These are phyloP conservation scores for Notamacropus eugenii DNA, from an alignment of 2,797 vertebrate species.

Conservation along the genomic window DNA sequence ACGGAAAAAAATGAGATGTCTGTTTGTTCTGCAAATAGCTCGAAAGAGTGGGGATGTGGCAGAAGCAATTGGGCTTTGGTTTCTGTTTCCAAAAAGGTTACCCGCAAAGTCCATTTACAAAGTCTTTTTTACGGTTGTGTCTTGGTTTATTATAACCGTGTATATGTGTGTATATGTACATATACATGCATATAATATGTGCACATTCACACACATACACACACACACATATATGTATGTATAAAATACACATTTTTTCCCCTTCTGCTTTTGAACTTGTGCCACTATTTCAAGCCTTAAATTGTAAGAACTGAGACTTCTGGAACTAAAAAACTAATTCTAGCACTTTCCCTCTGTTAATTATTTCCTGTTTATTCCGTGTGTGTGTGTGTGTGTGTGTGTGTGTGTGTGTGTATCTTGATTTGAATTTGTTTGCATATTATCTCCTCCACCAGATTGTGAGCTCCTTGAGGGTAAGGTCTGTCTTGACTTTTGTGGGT, in stretches of 20 bases:
- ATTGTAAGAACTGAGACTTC: constrained; percentile 48
- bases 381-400: too few species aligned
- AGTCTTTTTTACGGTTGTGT: constrained; percentile 70
- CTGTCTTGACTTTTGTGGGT: background rate
- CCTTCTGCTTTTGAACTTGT: constrained; percentile 51
- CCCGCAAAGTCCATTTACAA: constrained; percentile 75
- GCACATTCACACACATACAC: too few species aligned
- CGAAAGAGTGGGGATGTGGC: constrained; percentile 53
- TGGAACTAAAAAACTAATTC: constrained; percentile 12
- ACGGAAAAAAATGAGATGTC: constrained; percentile 57
- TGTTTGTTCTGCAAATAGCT: constrained; percentile 70
- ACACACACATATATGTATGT: too few species aligned
- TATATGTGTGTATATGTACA: too few species aligned
- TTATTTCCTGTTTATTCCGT: background rate
- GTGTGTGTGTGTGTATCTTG: background rate
- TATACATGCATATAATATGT: too few species aligned
- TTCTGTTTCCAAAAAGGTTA: constrained; percentile 61
- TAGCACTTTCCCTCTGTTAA: background rate
- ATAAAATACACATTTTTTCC: background rate
- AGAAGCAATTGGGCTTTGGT: background rate
- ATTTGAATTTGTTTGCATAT: background rate
- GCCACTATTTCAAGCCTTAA: constrained; percentile 44
- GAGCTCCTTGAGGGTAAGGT: background rate
- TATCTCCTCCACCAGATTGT: background rate
- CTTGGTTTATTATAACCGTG: background rate